Conservation (phyloP, 2,888 invertebrate species). For the Catocala fraxini region DNA sequence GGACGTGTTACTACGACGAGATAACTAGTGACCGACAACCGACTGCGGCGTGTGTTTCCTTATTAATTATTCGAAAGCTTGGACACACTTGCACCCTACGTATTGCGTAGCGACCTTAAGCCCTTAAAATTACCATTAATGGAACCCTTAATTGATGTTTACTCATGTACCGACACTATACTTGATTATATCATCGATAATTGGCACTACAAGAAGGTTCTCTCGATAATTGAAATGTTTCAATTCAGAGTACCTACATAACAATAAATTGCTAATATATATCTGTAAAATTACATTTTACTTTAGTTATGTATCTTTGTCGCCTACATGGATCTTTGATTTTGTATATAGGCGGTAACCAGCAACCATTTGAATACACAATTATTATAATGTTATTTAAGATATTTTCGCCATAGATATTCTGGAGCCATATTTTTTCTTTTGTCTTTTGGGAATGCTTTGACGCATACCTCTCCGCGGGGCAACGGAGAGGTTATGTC, state of each 20-base stretch:
- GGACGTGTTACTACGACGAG: conserved; percentile 41
- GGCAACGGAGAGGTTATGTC: no score
- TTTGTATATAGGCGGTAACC: no score
- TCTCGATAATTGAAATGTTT: background rate
- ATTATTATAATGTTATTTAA: no score
- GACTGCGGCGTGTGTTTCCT: conserved; percentile 28
- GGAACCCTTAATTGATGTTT: conserved; percentile 17
- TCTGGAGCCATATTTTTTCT: no score
- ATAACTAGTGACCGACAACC: conserved; percentile 42
- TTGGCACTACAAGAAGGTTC: background rate
- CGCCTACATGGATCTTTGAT: no score
- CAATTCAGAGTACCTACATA: background rate
- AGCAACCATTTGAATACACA: no score
- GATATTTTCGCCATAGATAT: no score
- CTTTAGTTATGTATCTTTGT: no score
- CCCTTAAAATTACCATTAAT: conserved; percentile 16
- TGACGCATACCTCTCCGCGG: no score
- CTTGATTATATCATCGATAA: background rate
- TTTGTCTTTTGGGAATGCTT: no score
- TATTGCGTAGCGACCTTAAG: conserved; percentile 20
- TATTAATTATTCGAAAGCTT: conserved; percentile 45
- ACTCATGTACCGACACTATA: conserved; percentile 6
- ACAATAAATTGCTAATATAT: no score
- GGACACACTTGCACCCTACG: conserved; percentile 34
- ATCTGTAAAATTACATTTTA: no score